These are phyloP conservation scores for Catharus ustulatus DNA, from an alignment of 2,797 vertebrate genomes.

Conservation along the genomic window DNA sequence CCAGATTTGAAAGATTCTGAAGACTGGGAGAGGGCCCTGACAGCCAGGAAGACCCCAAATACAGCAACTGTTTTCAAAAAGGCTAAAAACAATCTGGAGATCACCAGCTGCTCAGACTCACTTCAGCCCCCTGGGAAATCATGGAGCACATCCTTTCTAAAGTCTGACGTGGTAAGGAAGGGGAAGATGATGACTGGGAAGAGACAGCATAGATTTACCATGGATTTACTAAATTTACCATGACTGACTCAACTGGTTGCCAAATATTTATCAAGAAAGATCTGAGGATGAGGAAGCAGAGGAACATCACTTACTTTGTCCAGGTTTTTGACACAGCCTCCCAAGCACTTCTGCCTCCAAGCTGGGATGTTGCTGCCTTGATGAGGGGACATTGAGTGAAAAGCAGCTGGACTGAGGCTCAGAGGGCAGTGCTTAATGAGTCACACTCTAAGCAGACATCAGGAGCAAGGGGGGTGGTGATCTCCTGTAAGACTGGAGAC, in stretches of 20 bases:
- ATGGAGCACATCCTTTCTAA: background rate
- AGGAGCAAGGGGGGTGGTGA: background rate
- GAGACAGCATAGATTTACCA: background rate
- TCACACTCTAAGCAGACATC: background rate
- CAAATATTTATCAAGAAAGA: constrained; percentile 1
- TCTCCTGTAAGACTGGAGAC: background rate
- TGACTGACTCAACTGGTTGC: background rate
- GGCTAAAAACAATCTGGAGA: background rate
- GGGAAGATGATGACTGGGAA: background rate
- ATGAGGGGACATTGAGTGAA: accelerated
- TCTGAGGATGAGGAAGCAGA: background rate
- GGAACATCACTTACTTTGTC: background rate
- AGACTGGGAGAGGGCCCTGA: background rate
- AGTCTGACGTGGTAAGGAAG: background rate
- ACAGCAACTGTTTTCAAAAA: background rate
- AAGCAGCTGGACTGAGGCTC: background rate
- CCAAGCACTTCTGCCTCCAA: background rate
- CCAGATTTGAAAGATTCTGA: background rate
- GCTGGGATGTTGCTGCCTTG: background rate
- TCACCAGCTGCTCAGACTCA: constrained; percentile 3
- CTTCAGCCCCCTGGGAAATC: constrained; percentile 34
- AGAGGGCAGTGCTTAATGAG: background rate
- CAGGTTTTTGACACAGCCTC: background rate
- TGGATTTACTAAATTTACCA: constrained; percentile 25
- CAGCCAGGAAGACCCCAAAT: background rate